phyloP scores from a whole-genome alignment of 1,140 invertebrate genomes.

The Sesamia nonagrioides region DNA sequence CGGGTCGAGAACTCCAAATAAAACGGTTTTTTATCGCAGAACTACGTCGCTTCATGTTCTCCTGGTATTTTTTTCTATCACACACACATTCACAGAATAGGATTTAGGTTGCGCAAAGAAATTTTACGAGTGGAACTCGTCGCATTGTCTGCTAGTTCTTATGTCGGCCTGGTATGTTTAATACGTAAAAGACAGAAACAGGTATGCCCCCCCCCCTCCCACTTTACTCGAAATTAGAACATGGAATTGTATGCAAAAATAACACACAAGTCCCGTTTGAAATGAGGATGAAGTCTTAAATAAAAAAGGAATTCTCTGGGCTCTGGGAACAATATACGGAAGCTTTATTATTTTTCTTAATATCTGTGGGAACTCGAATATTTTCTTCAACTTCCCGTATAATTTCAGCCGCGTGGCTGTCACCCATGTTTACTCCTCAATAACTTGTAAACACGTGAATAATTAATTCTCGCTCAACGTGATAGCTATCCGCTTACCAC shows the following conservation, averaged over 20 bases:
- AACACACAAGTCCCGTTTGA: conserved; percentile 1
- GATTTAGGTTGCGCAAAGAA: conserved; percentile 56
- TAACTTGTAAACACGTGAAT: conserved; percentile 20
- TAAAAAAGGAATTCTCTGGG: not conserved
- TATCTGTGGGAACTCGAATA: not conserved
- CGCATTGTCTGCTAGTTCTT: conserved; percentile 38
- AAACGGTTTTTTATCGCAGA: conserved; percentile 57
- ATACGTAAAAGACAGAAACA: conserved; percentile 24
- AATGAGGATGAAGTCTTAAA: not conserved
- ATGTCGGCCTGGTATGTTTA: conserved; percentile 43
- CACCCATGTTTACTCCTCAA: not conserved
- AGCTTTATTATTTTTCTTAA: not conserved
- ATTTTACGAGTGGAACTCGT: conserved; percentile 49
- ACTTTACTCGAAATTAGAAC: conserved; percentile 25
- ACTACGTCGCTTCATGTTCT: conserved; percentile 60
- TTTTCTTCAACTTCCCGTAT: not conserved
- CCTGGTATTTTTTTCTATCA: conserved; percentile 60
- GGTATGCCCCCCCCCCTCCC: not conserved
- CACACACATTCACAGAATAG: conserved; percentile 43
- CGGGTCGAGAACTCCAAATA: conserved; percentile 62
- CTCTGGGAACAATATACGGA: not conserved
- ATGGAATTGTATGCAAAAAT: conserved; percentile 3
- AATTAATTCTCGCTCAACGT: conserved; percentile 37
- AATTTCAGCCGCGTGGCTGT: conserved; percentile 14
- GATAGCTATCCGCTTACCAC: conserved; percentile 28